Base-by-base conservation (phyloP, 2,113 vertebrate species). In the Ptychochromis oligacanthus region DNA sequence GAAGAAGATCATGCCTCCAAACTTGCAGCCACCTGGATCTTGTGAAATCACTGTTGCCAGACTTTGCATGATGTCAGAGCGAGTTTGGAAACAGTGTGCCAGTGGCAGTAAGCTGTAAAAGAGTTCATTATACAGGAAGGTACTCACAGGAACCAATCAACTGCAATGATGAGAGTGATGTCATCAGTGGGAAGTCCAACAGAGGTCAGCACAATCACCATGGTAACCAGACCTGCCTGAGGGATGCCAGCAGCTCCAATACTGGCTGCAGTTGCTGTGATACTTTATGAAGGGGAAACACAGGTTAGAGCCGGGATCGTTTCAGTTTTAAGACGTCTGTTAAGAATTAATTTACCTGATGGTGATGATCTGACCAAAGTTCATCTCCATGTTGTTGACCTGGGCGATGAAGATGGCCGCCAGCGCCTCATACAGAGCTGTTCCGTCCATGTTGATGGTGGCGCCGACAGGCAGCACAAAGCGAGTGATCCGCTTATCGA, bases 111-210 rank as follows among this genome's bases (percentile, higher is more conserved):
- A 31, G 52, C 3, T 72, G 62, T 40, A 31, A n/a, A 26, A 52
- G 3, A 22, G 18, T 59, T 76, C 9, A 55, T 34, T 20, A 43
- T 62, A 18, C 14, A 52, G 22, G 13, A 18, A 11, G 56, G 15
- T 84, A 99, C 98, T 98, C 93, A 99, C 98, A 99, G 94, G 92
- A 99, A 99, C 98, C 98, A 99, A 89, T 99, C 98, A 77, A 99
- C 98, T 1, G 98, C 98, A 59, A 99, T 98, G 94, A 99, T 99
- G 83, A 99, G 96, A 1, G 97, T 98, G 95, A 99, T 99, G 94
- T 99, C 98, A 81, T 99, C 98, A 4, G 98, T 99, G 49, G 98
- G 98, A 90, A 99, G 95, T 62, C 98, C 98, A 11, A 99, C 98
- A 13, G 98, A 99, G 82, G 98, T 99, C 91, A 99, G 93, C 62